These are phyloP conservation scores for Ramphastos sulfuratus DNA, from an alignment of 2,113 vertebrate species.

Conservation along the genomic window DNA sequence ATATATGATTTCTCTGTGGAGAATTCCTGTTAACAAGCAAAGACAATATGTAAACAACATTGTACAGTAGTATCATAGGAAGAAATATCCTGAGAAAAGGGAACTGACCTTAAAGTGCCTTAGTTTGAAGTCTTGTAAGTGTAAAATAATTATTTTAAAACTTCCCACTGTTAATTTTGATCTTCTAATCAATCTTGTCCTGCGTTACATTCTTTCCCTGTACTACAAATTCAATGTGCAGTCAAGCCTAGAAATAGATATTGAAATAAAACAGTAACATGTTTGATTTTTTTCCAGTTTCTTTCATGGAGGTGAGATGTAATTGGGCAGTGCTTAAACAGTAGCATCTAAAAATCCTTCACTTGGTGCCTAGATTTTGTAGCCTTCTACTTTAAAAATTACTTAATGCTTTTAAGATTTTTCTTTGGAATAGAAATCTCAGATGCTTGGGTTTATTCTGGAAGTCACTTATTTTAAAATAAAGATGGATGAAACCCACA, in stretches of 20 bases:
- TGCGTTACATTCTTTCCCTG: background rate
- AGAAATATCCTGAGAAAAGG: background rate
- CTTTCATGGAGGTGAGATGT: background rate
- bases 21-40: background rate
- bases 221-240: background rate
- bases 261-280: background rate
- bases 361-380: background rate
- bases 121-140: background rate
- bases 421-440: background rate
- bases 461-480: background rate
- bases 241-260: background rate
- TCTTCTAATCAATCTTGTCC: background rate
- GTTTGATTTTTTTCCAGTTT: background rate
- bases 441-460: background rate
- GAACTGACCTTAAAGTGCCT: background rate
- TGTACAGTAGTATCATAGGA: background rate
- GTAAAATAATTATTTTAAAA: background rate
- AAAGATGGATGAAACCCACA: background rate
- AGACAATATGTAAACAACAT: background rate
- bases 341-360: background rate
- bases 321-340: background rate
- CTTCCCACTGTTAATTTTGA: background rate
- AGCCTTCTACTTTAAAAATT: background rate
- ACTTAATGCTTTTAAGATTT: background rate
- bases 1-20: background rate